Evolutionary conservation across 2,888 invertebrate species (phyloP).

Genomic region (Fragum sueziense): DNA sequence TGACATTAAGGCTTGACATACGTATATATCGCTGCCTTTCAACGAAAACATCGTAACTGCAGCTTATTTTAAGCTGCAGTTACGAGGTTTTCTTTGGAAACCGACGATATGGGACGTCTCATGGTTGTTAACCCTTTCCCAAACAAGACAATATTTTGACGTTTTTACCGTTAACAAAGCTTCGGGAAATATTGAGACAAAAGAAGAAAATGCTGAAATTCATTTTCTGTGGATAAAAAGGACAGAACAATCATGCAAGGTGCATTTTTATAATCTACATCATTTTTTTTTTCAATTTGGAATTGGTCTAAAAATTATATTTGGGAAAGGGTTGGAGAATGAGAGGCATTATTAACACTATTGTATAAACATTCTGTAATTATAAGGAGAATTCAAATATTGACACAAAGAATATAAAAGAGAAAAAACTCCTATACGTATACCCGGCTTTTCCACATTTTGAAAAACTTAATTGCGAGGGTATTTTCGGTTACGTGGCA

Average conservation of each 20-base stretch:
- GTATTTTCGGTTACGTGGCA: too few species aligned
- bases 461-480: neutral
- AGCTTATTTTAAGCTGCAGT: too few species aligned
- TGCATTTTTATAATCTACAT: neutral
- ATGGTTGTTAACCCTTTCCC: too few species aligned
- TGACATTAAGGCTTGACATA: neutral
- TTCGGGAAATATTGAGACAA: neutral
- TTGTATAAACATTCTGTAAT: conserved; percentile 27
- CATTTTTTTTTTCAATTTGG: neutral
- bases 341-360: conserved; percentile 4
- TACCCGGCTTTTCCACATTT: neutral
- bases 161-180: too few species aligned
- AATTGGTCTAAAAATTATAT: neutral
- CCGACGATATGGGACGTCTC: neutral
- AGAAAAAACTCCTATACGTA: conserved; percentile 3
- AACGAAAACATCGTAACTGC: too few species aligned
- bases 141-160: too few species aligned
- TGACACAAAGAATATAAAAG: conserved; percentile 28
- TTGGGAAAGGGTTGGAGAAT: neutral
- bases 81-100: too few species aligned
- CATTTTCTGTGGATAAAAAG: neutral
- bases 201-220: neutral
- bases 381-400: conserved; percentile 39
- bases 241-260: neutral
- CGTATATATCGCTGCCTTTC: too few species aligned